Base-by-base conservation (phyloP, 2,797 vertebrate genomes). In the Poeciliopsis turneri region DNA sequence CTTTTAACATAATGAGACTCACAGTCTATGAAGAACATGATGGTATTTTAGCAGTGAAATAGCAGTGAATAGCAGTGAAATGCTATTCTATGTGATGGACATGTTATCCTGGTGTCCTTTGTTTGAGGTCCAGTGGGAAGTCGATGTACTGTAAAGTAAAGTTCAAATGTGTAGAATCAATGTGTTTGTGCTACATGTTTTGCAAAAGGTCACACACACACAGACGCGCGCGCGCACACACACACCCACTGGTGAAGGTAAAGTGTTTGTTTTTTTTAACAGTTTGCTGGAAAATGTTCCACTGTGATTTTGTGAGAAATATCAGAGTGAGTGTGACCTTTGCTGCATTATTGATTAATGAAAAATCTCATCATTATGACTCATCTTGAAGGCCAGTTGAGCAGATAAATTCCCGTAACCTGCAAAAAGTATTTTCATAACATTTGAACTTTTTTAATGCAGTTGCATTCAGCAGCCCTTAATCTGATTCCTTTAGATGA, bases 131-230 rank as follows among this genome's bases (percentile, higher is more conserved):
- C 53, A 61, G 66, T 72, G 18, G 57, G 79, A 85, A 83, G 78
- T 47, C 46, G 49, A 74, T 75, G 82, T 43, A 78, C 41, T 57
- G 25, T 78, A 77, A 90, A 86, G 59, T 80, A 73, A 87, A 84
- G 79, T 86, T 91, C 81, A 78, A 43, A 61, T 69, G 77, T 71
- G 75, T 70, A 28, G 23, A 74, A 91, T 92, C 86, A 78, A 89
- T 89, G 45, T 33, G 28, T 82, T 77, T 83, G 74, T 87, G 87
- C 72, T 78, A 87, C 76, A 66, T 61, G 75, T 81, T 86, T 81
- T 74, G n/a, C 51, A 59, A 91, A 93, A 92, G 87, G 88, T 90
- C 84, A 11, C 85, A 87, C 72, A 25, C 81, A 36, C 75, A 0
- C 84, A 87, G 66, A 28, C 81, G 33, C 74, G 1, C 33, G 3